Evolutionary conservation across 2,888 invertebrate species (phyloP).

Genomic region (Hyles lineata): DNA sequence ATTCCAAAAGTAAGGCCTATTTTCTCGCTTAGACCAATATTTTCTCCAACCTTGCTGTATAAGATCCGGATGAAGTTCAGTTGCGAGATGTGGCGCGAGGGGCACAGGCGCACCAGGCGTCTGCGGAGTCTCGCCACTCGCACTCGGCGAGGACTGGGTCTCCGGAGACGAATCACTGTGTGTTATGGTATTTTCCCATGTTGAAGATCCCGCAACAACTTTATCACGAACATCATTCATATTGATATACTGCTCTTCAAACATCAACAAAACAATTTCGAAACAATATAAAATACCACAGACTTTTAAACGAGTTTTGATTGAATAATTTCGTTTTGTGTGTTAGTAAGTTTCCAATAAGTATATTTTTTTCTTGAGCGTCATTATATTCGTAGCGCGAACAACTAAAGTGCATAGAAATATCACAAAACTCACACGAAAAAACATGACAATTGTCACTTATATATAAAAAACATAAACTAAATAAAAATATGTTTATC

Average conservation of each 20-base stretch:
- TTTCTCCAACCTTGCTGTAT: slow-evolving; percentile 97
- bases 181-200: slow-evolving; percentile 73
- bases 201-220: slow-evolving; percentile 78
- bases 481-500: slow-evolving; percentile 46
- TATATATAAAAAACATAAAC: slow-evolving; percentile 43
- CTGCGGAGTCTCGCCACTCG: slow-evolving; percentile 80
- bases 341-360: slow-evolving; percentile 66
- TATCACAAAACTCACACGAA: slow-evolving; percentile 54
- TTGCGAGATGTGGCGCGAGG: slow-evolving; percentile 75
- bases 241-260: slow-evolving; percentile 52
- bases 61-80: slow-evolving; percentile 79
- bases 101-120: slow-evolving; percentile 86
- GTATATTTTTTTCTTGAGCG: slow-evolving; percentile 63
- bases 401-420: slow-evolving; percentile 54
- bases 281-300: neutral
- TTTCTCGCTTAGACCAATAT: slow-evolving; percentile 98
- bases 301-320: neutral
- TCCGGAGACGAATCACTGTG: slow-evolving; percentile 79
- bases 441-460: slow-evolving; percentile 39
- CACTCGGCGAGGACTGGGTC: slow-evolving; percentile 74
- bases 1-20: slow-evolving; percentile 98
- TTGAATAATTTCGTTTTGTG: slow-evolving; percentile 8
- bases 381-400: slow-evolving; percentile 74
- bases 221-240: slow-evolving; percentile 84
- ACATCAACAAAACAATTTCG: slow-evolving; percentile 30